Base-by-base conservation (phyloP, 2,113 vertebrate genomes). In the Trichechus manatus region DNA sequence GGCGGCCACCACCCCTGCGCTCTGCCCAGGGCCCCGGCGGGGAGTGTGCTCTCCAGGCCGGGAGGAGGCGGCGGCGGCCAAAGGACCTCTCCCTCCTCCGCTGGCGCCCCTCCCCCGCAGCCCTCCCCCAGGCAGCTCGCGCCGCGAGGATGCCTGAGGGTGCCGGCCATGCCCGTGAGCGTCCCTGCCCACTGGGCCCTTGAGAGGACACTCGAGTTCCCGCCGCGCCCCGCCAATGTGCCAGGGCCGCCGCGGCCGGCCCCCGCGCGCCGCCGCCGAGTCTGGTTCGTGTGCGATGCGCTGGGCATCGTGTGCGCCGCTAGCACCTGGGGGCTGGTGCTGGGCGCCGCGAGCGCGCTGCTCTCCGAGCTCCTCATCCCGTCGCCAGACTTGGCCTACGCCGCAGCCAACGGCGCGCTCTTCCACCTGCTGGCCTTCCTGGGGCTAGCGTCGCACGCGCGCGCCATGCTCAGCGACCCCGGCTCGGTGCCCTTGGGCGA, bases 391-490 rank as follows among this genome's bases (percentile, higher is more conserved):
- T 0, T 23, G 3, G 29, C n/a, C 70, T 75, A 63, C 39, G 0
- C 22, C 9, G 2, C 2, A 4, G 64, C 29, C 10, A 50, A 91
- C 10, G 56, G 93, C 42, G 1, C 9, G 2, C 39, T 93, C 63
- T 91, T 85, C 56, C 19, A 61, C 29, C 36, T 80, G 78, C 95
- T 89, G 87, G 95, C 27, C 36, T 53, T 6, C 25, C 82, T 97
- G 78, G 96, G 25, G 31, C 96, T 91, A 50, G 78, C n/a, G 2
- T 64, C 95, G 9, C 96, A 93, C 6, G n/a, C 50, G 17, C 83
- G 59, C 14, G 33, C 93, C n/a, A 8, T 53, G 93, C n/a, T 96
- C 33, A 82, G 88, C 2, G 42, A 96, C 79, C 93, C 97, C 0
- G 93, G 95, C 27, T 31, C 87, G 0, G 47, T 80, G 50, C 42